Base-by-base conservation (phyloP, 2,113 vertebrate species). In the Poecile atricapillus region DNA sequence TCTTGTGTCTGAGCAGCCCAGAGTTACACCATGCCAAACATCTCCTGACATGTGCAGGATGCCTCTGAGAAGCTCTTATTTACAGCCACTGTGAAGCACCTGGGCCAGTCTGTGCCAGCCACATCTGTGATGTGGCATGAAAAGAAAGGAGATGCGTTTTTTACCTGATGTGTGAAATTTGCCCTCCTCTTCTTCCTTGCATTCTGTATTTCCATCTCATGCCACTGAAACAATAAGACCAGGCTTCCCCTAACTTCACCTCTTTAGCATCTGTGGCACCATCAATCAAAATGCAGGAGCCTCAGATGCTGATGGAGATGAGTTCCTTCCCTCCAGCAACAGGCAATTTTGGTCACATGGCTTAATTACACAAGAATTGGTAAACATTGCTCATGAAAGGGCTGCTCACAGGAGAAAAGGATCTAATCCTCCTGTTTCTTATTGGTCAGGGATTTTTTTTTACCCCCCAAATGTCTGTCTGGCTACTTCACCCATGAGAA, bases 401-500 rank as follows among this genome's bases (percentile, higher is more conserved):
- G n/a, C 44, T 73, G 25, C 27, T 81, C 23, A 17, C 8, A 43
- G 58, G 11, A 77, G 6, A 31, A 31, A 80, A 53, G 19, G 14
- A 9, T 41, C 50, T 76, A 39, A 58, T 59, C 20, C n/a, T 71
- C 22, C 15, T 59, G 8, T 55, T 71, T 17, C 13, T 76, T 76
- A 22, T 9, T 7, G 30, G 18, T 52, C 27, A 71, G 24, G 8
- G 24, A 5, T 13, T n/a, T 53, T 76, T 53, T 74, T 39, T 39
- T 39, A 7, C 3, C 27, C 24, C 31, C 5, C 5, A 35, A 76
- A 21, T 2, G 0, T n/a, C 27, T 49, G 0, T 14, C 22, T 55
- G 43, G 8, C 9, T 59, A 28, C 16, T 46, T 80, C 39, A 76
- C 3, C 58, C 33, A 28, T 30, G 44, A 47, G 69, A 44, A 73